Conservation (phyloP, 2,888 invertebrate species). For the Euplexia lucipara region DNA sequence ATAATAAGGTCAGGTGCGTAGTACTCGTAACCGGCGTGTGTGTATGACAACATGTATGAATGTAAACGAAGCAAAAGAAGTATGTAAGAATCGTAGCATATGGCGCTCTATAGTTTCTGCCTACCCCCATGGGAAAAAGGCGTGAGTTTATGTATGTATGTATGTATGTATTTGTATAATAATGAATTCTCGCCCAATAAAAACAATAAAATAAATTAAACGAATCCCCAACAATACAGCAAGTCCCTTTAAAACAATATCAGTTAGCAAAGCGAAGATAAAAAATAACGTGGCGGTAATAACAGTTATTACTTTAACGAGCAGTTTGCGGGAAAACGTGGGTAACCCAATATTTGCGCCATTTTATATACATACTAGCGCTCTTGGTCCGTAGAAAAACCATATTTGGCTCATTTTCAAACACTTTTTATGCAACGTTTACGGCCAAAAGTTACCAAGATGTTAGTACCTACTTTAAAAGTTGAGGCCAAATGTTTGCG, state of each 20-base stretch:
- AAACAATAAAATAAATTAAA: background rate
- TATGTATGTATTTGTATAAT: too few relatives aligned
- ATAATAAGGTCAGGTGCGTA: too few relatives aligned
- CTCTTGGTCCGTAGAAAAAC: conserved; percentile 36
- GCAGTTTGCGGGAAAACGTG: conserved; percentile 27
- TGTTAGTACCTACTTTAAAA: conserved; percentile 13
- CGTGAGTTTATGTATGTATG: too few relatives aligned
- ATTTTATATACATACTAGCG: conserved; percentile 33
- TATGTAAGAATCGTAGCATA: too few relatives aligned
- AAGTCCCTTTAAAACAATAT: background rate
- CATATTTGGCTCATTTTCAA: conserved; percentile 55
- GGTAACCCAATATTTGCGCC: conserved; percentile 27
- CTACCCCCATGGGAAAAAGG: too few relatives aligned
- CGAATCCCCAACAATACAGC: background rate
- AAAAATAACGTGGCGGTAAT: conserved; percentile 38
- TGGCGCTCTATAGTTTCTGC: too few relatives aligned
- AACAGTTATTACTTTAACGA: conserved; percentile 48
- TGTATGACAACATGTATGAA: too few relatives aligned
- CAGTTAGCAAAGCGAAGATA: background rate
- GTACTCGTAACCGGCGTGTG: too few relatives aligned
- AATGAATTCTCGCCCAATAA: background rate
- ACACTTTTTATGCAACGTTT: conserved; percentile 44
- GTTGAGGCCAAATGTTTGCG: conserved; percentile 12
- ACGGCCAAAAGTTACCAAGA: conserved; percentile 29
- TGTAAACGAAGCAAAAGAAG: too few relatives aligned